Percentiles rank a stretch among this genome's conserved stretches.
These are phyloP conservation scores for Drosophila tripunctata DNA, from an alignment of 2,888 invertebrate species.

Conservation along the genomic window DNA sequence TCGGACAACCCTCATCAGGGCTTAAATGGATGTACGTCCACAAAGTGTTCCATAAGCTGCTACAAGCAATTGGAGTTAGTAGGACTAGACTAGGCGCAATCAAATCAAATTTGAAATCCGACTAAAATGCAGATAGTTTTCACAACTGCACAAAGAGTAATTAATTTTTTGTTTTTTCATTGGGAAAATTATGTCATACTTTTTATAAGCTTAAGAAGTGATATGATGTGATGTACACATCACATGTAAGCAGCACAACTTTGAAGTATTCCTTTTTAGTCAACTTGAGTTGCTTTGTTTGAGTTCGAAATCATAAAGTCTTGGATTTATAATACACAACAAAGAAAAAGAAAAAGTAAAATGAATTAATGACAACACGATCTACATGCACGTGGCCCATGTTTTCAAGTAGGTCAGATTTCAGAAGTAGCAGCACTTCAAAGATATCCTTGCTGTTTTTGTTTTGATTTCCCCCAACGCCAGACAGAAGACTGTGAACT, in stretches of 20 bases:
- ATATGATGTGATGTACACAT: too few relatives aligned
- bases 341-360: not conserved
- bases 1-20: slow-evolving; percentile 64
- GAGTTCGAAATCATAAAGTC: not conserved
- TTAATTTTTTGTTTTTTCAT: too few relatives aligned
- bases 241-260: too few relatives aligned
- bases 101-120: slow-evolving; percentile 10
- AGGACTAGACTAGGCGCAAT: slow-evolving; percentile 42
- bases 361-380: not conserved
- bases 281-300: not conserved
- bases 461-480: slow-evolving; percentile 60
- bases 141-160: not conserved
- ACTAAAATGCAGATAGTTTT: not conserved
- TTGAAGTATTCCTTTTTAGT: too few relatives aligned
- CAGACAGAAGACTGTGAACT: slow-evolving; percentile 50
- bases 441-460: slow-evolving; percentile 41
- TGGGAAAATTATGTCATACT: not conserved
- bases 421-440: slow-evolving; percentile 23
- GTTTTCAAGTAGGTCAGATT: slow-evolving; percentile 20
- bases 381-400: not conserved
- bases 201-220: not conserved
- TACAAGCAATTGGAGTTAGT: slow-evolving; percentile 35
- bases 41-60: slow-evolving; percentile 63
- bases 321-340: not conserved
- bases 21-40: slow-evolving; percentile 50